Evolutionary conservation across 2,113 vertebrate genomes (phyloP), one percentile per base, ranked within the genome.

Genomic region (Notarius lentiginosus): DNA sequence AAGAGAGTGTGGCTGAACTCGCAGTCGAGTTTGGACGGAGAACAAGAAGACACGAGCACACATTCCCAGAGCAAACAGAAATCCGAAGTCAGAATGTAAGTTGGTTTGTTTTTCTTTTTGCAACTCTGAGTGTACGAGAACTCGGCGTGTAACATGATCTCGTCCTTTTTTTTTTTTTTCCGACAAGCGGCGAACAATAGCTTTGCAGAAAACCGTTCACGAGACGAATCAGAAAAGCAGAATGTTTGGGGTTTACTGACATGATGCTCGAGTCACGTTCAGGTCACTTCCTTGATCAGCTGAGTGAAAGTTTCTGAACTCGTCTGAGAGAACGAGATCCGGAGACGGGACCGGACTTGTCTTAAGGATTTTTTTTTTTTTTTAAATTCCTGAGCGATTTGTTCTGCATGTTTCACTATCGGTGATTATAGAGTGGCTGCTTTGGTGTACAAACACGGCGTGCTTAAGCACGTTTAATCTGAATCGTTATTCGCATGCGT

Each of bases 21-120:
- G 0, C 89, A 92, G 75, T 24, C 84, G 2, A 90, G 91, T 80
- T 79, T 76, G 34, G 92, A 94, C 0, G 89, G 15, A 30, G 88
- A 83, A 1, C 85, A 90, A 61, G 76, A 70, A 30, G 63, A 47
- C 18, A 9, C 12, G 8, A n/a, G 53, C 30, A 5, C 27, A 24
- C 63, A 87, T 66, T 84, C 75, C 87, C 83, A 88, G 79, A 53
- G 34, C 82, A 84, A 84, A 0, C 92, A 92, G 49, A 75, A 68
- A 84, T 77, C 90, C 7, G 85, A 90, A 82, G 84, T 79, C 7
- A 89, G 91, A 87, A 88, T 15, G 95, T 96, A 88, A 95, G 95
- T 95, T 88, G 89, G 53, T 27, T 41, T 41, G 34, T 41, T 41
- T 41, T 41, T 41, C 41, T 4, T 41, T 41, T 41, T 41, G 41